Base-by-base conservation (phyloP, 2,888 invertebrate species). In the Bugula neritina region DNA sequence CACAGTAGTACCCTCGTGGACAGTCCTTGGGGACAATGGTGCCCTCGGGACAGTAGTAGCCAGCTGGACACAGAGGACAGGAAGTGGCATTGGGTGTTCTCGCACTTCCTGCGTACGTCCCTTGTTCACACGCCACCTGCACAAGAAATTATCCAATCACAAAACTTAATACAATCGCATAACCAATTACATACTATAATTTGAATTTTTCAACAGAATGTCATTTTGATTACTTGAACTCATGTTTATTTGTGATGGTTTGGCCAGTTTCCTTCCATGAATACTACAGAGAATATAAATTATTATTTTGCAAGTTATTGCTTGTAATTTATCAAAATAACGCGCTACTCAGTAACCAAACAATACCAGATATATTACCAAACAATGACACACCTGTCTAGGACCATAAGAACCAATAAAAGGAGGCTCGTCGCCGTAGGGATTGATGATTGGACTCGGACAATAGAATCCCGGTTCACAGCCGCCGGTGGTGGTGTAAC, bases 381-480 rank as follows among this genome's bases (percentile, higher is more conserved):
- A n/a, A n/a, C n/a, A n/a, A n/a, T 10, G 3, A 70, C 76, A 73
- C 70, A 81, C 81, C 79, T 80, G 79, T 70, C 76, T 74, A 1
- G 78, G 74, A 35, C 83, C 83, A 74, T 79, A 82, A 0, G 81
- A 79, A 1, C 83, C 83, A 63, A 83, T 81, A 13, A 63, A 54
- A 3, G 79, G 71, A 63, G 82, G 82, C 13, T 72, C 70, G 29
- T 71, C 72, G 3, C 77, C 78, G 72, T 77, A 83, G 0, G 80
- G 78, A 74, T 82, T 83, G 21, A 77, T 71, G 54, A 83, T 73
- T 69, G 76, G 76, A 10, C 78, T 80, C 0, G 81, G 81, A 73
- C 83, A 83, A 74, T 83, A 83, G 75, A 77, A 82, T 0, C 83
- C 83, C 21, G 72, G 27, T 1, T 77, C 73, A 76, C 82, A 83